phyloP scores from a whole-genome alignment of 2,113 vertebrate genomes.

The Cyphomyrus plagiostoma region DNA sequence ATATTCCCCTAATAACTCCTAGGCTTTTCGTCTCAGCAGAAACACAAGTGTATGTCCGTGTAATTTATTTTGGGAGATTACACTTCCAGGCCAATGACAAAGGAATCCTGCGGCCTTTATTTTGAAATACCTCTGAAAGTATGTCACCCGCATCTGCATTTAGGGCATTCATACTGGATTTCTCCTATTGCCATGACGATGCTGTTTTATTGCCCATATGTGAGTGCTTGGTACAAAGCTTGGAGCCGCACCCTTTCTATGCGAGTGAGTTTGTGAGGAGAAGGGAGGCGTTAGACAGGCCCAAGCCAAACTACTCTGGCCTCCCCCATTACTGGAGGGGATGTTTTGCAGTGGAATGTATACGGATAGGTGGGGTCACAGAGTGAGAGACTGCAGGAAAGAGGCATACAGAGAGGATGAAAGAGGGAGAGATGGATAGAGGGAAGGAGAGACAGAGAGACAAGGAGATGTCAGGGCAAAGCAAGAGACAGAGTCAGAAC shows the following conservation, averaged over 20 bases:
- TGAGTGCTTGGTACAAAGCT: not conserved
- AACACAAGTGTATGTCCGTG: not conserved
- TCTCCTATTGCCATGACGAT: slow-evolving; percentile 7
- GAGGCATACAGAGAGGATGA: not conserved
- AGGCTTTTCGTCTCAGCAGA: not conserved
- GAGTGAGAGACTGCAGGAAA: not conserved
- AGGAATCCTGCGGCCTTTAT: not conserved
- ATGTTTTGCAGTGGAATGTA: not conserved
- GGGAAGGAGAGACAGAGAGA: not conserved
- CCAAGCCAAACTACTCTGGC: not conserved
- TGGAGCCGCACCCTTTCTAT: not conserved
- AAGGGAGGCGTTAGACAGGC: not conserved
- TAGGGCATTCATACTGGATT: not conserved
- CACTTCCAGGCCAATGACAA: not conserved
- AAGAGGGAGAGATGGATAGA: not conserved
- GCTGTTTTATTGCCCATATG: slow-evolving; percentile 4
- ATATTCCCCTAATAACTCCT: not conserved
- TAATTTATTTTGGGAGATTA: slow-evolving; percentile 1
- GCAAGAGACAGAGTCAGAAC: not conserved
- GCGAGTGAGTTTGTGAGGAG: not conserved
- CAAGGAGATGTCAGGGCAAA: not conserved
- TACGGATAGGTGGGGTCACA: not conserved
- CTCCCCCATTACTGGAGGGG: not conserved
- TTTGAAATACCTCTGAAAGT: slow-evolving; percentile 5
- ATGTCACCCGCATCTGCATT: not conserved